These are phyloP conservation scores for Hipparchia sbordonii DNA, from an alignment of 2,888 invertebrate species.

Conservation along the genomic window DNA sequence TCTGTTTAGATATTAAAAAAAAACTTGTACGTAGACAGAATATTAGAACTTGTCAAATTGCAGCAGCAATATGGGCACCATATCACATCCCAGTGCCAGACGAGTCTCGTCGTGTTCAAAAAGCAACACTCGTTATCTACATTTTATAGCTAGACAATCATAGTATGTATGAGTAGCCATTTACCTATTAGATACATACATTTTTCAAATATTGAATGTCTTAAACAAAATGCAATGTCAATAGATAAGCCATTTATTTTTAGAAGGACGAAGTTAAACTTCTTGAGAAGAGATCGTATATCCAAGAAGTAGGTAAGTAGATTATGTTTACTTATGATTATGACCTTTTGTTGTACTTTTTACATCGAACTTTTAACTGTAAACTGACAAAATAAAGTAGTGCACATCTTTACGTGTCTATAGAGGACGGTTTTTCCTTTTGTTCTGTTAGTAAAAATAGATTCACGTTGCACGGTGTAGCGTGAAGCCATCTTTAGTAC, in stretches of 20 bases:
- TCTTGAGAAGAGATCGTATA: conserved; percentile 22
- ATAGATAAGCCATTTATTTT: conserved; percentile 24
- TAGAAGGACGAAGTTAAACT: conserved; percentile 36
- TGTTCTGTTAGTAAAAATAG: not conserved
- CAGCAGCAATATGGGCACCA: conserved; percentile 31
- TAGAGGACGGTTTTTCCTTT: not conserved
- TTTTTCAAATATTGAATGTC: conserved; percentile 25
- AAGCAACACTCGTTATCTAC: conserved; percentile 32
- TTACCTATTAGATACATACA: conserved; percentile 18
- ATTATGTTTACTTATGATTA: not conserved
- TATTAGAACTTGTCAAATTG: not conserved
- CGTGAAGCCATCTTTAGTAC: not conserved
- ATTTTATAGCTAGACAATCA: conserved; percentile 31
- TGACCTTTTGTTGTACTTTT: not conserved
- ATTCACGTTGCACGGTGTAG: not conserved
- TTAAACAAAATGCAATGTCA: conserved; percentile 27
- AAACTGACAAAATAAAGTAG: conserved; percentile 6
- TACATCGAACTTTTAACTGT: not conserved
- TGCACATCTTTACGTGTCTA: not conserved
- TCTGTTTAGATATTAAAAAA: conserved; percentile 16
- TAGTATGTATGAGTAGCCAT: not conserved
- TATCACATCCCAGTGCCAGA: conserved; percentile 31
- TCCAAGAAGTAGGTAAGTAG: conserved; percentile 12
- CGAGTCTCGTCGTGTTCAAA: conserved; percentile 26
- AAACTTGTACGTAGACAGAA: conserved; percentile 12